A percentile compares a stretch with the other conserved stretches of the same genome.
Evolutionary conservation across 2,888 invertebrate genomes (phyloP).

Genomic region (Morpho helenor): DNA sequence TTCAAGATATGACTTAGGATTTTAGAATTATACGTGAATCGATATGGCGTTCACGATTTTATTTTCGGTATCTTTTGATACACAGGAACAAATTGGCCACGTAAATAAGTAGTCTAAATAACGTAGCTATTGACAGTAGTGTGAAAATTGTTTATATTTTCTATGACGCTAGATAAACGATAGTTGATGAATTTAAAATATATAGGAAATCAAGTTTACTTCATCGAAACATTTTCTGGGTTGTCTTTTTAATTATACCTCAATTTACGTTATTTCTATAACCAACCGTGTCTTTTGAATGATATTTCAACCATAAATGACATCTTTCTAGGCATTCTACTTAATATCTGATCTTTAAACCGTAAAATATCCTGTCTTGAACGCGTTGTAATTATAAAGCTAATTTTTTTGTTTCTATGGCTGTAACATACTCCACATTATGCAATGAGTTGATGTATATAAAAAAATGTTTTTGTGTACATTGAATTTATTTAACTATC

Average conservation of each 20-base stretch:
- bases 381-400: too few species aligned
- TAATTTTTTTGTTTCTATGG: too few species aligned
- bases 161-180: constrained; percentile 21
- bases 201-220: constrained; percentile 3
- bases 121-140: constrained; percentile 5
- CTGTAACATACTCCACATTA: too few species aligned
- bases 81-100: constrained; percentile 11
- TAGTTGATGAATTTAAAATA: constrained; percentile 14
- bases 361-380: not conserved
- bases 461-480: too few species aligned
- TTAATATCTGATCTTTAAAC: constrained; percentile 16
- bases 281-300: too few species aligned
- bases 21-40: too few species aligned
- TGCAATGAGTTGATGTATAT: too few species aligned
- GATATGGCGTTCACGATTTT: not conserved
- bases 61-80: not conserved
- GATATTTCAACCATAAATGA: constrained; percentile 8
- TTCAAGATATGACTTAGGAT: not conserved
- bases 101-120: constrained; percentile 5
- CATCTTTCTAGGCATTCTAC: constrained; percentile 15
- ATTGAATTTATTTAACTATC: too few species aligned
- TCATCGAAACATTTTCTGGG: constrained; percentile 8
- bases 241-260: too few species aligned
- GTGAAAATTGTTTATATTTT: constrained; percentile 18
- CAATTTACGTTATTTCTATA: too few species aligned